A percentile compares a stretch with the other conserved stretches of the same genome.
phyloP scores from a whole-genome alignment of 2,797 vertebrate genomes.

The Notoglanidium macrostoma region DNA sequence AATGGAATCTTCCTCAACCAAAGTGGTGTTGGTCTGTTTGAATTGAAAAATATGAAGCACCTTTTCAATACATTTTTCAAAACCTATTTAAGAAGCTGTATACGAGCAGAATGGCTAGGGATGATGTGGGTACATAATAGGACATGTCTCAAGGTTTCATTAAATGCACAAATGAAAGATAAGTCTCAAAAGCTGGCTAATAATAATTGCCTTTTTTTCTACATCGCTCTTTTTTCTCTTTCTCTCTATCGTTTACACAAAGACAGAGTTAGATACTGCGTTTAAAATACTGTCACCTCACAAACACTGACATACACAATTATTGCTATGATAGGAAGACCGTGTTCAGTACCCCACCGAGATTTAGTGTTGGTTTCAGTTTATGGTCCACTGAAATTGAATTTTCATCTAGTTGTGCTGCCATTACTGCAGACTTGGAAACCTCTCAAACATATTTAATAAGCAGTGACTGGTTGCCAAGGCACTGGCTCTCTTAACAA shows the following conservation, averaged over 20 bases:
- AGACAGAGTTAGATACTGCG: neutral
- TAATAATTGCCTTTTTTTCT: neutral
- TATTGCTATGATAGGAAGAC: neutral
- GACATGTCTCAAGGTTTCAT: neutral
- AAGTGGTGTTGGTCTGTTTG: neutral
- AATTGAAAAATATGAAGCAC: neutral
- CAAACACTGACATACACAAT: neutral
- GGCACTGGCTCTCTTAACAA: neutral
- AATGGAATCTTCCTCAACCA: neutral
- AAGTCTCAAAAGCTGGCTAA: neutral
- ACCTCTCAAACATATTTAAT: neutral
- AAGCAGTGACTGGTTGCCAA: slow-evolving; percentile 12
- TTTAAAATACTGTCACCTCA: neutral
- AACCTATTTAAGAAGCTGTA: neutral
- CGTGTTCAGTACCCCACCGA: neutral
- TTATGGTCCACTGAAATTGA: neutral
- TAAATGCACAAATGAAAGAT: neutral
- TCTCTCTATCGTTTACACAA: neutral
- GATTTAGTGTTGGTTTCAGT: neutral
- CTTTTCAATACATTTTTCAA: neutral
- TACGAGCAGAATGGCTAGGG: neutral
- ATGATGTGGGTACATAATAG: neutral
- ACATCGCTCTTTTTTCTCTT: neutral
- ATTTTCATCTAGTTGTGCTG: neutral
- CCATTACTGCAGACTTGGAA: slow-evolving; percentile 23